phyloP scores from a whole-genome alignment of 2,797 vertebrate species.

The Chrysocyon brachyurus region DNA sequence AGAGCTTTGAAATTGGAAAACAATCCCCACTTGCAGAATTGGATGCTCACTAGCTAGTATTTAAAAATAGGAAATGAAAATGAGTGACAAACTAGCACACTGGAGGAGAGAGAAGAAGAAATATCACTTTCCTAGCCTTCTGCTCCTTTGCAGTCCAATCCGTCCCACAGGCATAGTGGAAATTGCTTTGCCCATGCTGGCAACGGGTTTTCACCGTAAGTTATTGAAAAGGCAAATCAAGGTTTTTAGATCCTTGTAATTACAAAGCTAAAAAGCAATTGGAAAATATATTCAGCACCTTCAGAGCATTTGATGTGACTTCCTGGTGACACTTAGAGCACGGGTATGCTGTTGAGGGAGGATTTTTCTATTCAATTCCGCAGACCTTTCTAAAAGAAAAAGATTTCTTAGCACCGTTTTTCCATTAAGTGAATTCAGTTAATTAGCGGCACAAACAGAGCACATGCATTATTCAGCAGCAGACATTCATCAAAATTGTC shows the following conservation, averaged over 20 bases:
- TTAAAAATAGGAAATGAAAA: slow-evolving; percentile 81
- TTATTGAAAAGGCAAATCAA: slow-evolving; percentile 78
- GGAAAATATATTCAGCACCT: slow-evolving; percentile 79
- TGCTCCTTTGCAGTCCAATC: slow-evolving; percentile 61
- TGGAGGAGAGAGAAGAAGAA: slow-evolving; percentile 68
- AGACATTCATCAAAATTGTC: slow-evolving; percentile 26
- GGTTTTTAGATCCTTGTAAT: slow-evolving; percentile 84
- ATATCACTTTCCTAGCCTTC: slow-evolving; percentile 65
- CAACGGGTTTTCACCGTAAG: slow-evolving; percentile 74
- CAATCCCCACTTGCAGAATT: slow-evolving; percentile 69
- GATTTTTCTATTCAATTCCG: slow-evolving; percentile 6
- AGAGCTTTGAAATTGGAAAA: slow-evolving; percentile 74
- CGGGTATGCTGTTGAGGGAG: not conserved
- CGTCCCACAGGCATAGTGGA: slow-evolving; percentile 67
- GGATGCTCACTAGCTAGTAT: slow-evolving; percentile 63
- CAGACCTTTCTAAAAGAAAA: slow-evolving; percentile 50
- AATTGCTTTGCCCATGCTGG: slow-evolving; percentile 72
- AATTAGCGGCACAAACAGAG: slow-evolving; percentile 69
- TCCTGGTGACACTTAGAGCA: slow-evolving; percentile 51
- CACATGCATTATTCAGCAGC: slow-evolving; percentile 63
- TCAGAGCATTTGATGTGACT: slow-evolving; percentile 47
- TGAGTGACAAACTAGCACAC: slow-evolving; percentile 74
- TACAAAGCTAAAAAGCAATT: slow-evolving; percentile 76
- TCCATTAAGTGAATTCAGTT: slow-evolving; percentile 50
- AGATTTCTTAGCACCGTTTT: slow-evolving; percentile 45